Evolutionary conservation across 2,113 vertebrate genomes (phyloP).

Genomic region (Himantopus leucocephalus): DNA sequence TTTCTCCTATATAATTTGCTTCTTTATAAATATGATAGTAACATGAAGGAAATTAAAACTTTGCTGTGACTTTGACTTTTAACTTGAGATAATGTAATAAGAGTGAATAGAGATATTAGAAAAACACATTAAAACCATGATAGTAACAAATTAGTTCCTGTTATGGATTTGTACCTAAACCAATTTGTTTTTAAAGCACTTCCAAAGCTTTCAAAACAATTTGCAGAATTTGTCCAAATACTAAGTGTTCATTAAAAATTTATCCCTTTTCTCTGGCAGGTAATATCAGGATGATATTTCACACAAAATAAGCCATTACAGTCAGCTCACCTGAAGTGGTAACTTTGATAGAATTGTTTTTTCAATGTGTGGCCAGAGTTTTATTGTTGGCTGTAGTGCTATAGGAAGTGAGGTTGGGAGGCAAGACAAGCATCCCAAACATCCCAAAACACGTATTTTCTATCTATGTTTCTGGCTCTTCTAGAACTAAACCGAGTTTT

Average conservation of each 20-base stretch:
- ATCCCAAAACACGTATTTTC: background rate
- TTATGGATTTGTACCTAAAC: background rate
- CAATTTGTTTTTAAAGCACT: background rate
- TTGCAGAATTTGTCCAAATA: background rate
- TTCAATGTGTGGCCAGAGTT: rapidly evolving
- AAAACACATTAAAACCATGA: background rate
- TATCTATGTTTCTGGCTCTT: background rate
- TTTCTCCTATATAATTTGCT: background rate
- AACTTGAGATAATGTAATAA: background rate
- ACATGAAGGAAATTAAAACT: background rate
- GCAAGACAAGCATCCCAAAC: background rate
- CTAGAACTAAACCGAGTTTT: background rate
- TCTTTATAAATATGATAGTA: background rate
- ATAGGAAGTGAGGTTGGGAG: background rate
- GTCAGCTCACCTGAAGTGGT: background rate
- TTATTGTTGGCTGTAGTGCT: background rate
- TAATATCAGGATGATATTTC: background rate
- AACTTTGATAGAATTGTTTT: background rate
- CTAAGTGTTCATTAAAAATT: background rate
- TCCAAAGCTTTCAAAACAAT: background rate
- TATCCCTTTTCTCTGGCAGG: background rate
- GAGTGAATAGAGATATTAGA: background rate
- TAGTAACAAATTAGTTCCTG: background rate
- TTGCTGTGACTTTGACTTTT: background rate
- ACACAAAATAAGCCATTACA: background rate